phyloP scores from a whole-genome alignment of 1,140 invertebrate species.

The Cherax destructor region DNA sequence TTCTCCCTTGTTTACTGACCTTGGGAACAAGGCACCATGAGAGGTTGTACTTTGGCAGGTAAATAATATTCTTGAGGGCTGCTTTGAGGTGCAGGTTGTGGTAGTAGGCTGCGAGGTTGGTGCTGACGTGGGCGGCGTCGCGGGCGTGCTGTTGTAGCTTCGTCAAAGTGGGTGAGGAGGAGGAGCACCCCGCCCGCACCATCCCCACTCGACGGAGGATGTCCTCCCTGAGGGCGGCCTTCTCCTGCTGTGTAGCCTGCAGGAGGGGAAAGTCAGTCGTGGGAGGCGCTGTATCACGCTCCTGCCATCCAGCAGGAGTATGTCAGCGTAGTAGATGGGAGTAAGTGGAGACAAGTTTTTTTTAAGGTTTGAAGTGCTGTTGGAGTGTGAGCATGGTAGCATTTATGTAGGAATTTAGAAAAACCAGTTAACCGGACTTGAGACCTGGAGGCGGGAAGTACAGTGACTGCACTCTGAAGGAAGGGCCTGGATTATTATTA shows the following conservation, averaged over 20 bases:
- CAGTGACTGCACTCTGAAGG: too few species aligned
- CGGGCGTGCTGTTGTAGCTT: constrained; percentile 13
- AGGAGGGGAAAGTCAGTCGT: not conserved
- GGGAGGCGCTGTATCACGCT: too few species aligned
- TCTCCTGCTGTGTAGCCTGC: not conserved
- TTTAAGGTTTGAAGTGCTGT: too few species aligned
- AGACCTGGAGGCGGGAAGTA: too few species aligned
- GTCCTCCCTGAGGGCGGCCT: not conserved
- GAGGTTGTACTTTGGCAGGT: constrained; percentile 17
- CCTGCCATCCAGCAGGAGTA: too few species aligned
- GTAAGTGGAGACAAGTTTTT: too few species aligned
- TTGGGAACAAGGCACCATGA: constrained; percentile 49
- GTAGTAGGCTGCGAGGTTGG: constrained; percentile 75
- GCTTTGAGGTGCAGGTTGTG: constrained; percentile 77
- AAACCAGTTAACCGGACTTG: too few species aligned
- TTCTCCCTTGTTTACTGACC: constrained; percentile 7
- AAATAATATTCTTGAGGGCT: constrained; percentile 22
- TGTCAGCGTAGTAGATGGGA: too few species aligned
- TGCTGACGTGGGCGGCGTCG: constrained; percentile 75
- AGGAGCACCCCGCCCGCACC: constrained; percentile 17
- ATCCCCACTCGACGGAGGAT: not conserved
- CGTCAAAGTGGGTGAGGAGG: not conserved
- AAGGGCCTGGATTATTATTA: too few species aligned
- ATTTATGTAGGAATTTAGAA: too few species aligned
- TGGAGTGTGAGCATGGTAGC: too few species aligned